phyloP scores from a whole-genome alignment of 2,113 vertebrate species.

The Morone saxatilis region DNA sequence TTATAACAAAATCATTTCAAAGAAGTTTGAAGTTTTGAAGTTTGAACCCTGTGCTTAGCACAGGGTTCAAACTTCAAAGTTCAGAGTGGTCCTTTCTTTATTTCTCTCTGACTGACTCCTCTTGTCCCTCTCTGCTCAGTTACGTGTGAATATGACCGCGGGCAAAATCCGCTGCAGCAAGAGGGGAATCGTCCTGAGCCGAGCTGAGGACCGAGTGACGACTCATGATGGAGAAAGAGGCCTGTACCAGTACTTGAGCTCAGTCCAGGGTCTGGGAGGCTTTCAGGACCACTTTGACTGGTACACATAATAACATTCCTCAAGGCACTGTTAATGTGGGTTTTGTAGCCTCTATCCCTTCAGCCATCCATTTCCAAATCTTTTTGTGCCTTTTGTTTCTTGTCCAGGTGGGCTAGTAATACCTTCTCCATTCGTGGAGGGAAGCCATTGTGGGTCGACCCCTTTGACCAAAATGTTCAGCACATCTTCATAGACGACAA shows the following conservation, averaged over 20 bases:
- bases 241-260: conserved; percentile 88
- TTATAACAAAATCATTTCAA: neutral
- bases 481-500: conserved; percentile 96
- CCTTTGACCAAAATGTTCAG: conserved; percentile 85
- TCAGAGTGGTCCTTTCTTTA: neutral
- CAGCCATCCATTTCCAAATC: neutral
- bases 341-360: neutral
- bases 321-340: neutral
- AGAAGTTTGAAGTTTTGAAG: too few species aligned
- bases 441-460: conserved; percentile 92
- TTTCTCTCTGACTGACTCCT: conserved; percentile 1
- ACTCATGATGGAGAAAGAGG: conserved; percentile 76
- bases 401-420: conserved; percentile 88
- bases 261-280: conserved; percentile 86
- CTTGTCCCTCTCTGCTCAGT: conserved; percentile 71
- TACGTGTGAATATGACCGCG: conserved; percentile 81
- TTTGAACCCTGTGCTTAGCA: neutral
- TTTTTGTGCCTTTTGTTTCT: neutral
- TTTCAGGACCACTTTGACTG: conserved; percentile 94
- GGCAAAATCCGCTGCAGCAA: conserved; percentile 89
- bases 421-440: conserved; percentile 86
- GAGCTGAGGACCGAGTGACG: conserved; percentile 74
- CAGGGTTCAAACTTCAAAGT: neutral
- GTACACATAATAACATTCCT: conserved; percentile 67
- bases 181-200: conserved; percentile 80